Evolutionary conservation across 2,113 vertebrate genomes (phyloP).

Genomic region (Macquaria ambigua): DNA sequence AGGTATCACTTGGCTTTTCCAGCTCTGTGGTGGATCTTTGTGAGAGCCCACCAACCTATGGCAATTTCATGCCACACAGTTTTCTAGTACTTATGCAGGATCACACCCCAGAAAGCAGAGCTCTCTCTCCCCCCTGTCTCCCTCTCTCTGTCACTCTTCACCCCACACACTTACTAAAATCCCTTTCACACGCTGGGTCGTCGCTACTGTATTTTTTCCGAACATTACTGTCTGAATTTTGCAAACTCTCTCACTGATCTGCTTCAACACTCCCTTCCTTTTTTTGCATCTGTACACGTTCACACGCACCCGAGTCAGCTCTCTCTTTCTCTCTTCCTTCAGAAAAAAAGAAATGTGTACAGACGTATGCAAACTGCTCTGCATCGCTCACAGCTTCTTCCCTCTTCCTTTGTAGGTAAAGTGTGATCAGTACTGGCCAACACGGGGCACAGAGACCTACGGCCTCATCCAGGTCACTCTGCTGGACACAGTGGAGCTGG

Average conservation of each 20-base stretch:
- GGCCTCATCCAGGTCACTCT: slow-evolving; percentile 96
- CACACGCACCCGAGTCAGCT: slow-evolving; percentile 29
- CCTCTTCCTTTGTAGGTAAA: slow-evolving; percentile 89
- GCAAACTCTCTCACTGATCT: slow-evolving; percentile 50
- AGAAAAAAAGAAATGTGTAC: slow-evolving; percentile 5
- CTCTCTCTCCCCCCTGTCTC: neutral
- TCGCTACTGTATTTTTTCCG: slow-evolving; percentile 9
- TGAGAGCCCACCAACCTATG: slow-evolving; percentile 44
- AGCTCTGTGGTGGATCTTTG: slow-evolving; percentile 37
- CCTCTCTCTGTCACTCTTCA: slow-evolving; percentile 35
- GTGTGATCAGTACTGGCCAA: slow-evolving; percentile 99
- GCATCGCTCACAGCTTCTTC: slow-evolving; percentile 41
- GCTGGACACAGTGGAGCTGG: slow-evolving; percentile 95
- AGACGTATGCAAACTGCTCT: slow-evolving; percentile 2
- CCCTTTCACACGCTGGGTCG: slow-evolving; percentile 27
- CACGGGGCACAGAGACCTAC: slow-evolving; percentile 96
- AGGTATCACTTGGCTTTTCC: slow-evolving; percentile 29
- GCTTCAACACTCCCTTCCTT: slow-evolving; percentile 30
- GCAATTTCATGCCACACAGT: slow-evolving; percentile 25
- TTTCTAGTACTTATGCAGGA: slow-evolving; percentile 14
- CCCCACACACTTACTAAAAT: slow-evolving; percentile 49
- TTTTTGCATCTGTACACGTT: slow-evolving; percentile 22
- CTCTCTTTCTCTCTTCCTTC: slow-evolving; percentile 27
- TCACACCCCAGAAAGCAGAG: slow-evolving; percentile 19
- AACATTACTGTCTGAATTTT: slow-evolving; percentile 41